Percentiles rank a stretch among this genome's conserved stretches.
Conservation (phyloP, 2,113 vertebrate species). For the Tangachromis dhanisi region DNA sequence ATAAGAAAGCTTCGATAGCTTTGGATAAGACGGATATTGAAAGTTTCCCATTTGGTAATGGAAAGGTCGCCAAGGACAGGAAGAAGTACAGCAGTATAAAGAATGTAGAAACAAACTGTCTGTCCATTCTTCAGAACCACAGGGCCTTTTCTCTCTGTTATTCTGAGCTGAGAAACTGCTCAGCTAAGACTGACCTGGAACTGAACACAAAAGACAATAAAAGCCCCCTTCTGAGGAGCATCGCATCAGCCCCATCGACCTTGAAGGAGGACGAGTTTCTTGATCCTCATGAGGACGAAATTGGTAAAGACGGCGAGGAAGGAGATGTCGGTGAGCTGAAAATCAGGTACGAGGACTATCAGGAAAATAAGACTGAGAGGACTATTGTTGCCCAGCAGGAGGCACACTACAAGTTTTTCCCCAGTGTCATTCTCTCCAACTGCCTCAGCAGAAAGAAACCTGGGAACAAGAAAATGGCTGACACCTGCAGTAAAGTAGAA, state of each 20-base stretch:
- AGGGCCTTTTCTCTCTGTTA: conserved; percentile 78
- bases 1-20: conserved; percentile 68
- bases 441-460: conserved; percentile 87
- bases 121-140: conserved; percentile 75
- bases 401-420: conserved; percentile 97
- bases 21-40: conserved; percentile 80
- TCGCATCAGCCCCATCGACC: conserved; percentile 41
- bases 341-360: conserved; percentile 96
- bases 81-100: conserved; percentile 84
- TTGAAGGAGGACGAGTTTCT: conserved; percentile 43
- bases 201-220: conserved; percentile 75
- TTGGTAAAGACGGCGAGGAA: conserved; percentile 72
- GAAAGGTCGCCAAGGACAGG: conserved; percentile 79
- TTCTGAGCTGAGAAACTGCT: conserved; percentile 80
- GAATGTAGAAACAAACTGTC: conserved; percentile 81
- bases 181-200: conserved; percentile 77
- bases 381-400: conserved; percentile 91
- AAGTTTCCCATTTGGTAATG: conserved; percentile 76
- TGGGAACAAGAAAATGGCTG: conserved; percentile 44
- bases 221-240: conserved; percentile 51
- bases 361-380: conserved; percentile 90
- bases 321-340: conserved; percentile 90
- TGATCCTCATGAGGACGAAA: conserved; percentile 41
- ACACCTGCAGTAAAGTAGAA: conserved; percentile 75
- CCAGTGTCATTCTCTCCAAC: conserved; percentile 96